Percentiles rank a stretch among this genome's conserved stretches.
These are phyloP conservation scores for Engraulis encrasicolus DNA, from an alignment of 2,113 vertebrate species.

Conservation along the genomic window DNA sequence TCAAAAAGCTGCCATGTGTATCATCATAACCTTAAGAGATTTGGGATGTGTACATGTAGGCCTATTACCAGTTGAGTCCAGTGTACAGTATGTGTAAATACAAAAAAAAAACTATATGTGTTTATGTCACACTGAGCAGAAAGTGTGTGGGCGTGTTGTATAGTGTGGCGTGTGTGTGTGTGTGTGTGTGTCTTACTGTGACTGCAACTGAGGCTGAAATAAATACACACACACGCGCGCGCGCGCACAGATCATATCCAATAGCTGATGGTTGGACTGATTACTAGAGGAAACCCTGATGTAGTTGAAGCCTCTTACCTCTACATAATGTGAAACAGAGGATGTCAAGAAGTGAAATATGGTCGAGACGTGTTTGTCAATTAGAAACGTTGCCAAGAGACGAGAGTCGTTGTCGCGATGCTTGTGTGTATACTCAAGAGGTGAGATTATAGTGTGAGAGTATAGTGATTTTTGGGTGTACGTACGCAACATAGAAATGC, in stretches of 20 bases:
- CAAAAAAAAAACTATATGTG: not conserved
- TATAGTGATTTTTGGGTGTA: no score
- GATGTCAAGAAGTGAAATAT: not conserved
- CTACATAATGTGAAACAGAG: not conserved
- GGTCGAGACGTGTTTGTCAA: not conserved
- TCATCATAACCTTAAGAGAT: no score
- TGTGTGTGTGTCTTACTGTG: constrained; percentile 5
- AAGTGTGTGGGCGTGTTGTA: not conserved
- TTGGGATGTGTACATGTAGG: not conserved
- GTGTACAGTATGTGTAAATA: not conserved
- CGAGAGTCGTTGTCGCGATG: not conserved
- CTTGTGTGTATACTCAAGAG: constrained; percentile 12
- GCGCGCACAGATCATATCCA: not conserved
- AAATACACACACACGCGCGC: no score
- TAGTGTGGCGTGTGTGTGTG: not conserved
- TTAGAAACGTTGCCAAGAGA: not conserved
- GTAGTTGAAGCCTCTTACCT: not conserved
- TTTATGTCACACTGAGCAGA: not conserved
- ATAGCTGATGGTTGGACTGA: not conserved
- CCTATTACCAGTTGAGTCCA: not conserved
- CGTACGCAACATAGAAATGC: constrained; percentile 34
- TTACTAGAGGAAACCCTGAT: not conserved
- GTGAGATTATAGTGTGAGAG: not conserved
- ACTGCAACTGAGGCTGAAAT: not conserved
- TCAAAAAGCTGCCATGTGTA: no score